phyloP scores from a whole-genome alignment of 2,113 vertebrate species.

The Calypte anna region DNA sequence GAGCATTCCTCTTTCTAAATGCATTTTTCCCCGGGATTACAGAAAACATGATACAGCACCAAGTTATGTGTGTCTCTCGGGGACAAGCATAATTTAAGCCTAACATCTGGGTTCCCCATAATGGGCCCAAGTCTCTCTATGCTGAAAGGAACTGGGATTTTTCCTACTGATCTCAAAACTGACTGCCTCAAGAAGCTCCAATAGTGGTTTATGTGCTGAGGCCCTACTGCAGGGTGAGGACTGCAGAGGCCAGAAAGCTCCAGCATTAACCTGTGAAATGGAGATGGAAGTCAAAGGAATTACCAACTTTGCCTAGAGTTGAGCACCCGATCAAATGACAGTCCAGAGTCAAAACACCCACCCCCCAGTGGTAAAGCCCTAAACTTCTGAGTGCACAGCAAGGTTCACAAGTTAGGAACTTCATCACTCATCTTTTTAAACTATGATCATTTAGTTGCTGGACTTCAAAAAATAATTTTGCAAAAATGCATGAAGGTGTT shows the following conservation, averaged over 20 bases:
- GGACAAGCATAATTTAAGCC: not conserved
- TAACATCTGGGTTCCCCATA: not conserved
- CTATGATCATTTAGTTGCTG: not conserved
- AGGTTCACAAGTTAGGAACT: not conserved
- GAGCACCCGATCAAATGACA: not conserved
- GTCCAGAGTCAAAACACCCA: not conserved
- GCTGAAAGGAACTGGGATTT: not conserved
- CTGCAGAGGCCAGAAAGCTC: not conserved
- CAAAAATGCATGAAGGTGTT: not conserved
- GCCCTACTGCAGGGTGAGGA: not conserved
- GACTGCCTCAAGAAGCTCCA: not conserved
- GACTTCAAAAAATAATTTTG: not conserved
- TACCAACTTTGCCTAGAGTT: not conserved
- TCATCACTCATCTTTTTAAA: not conserved
- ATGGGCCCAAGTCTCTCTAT: not conserved
- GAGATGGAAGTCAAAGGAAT: not conserved
- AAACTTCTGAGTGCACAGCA: not conserved
- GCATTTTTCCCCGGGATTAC: not conserved
- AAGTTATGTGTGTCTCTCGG: not conserved
- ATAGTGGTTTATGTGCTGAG: not conserved
- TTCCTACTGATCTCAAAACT: not conserved
- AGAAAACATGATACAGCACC: not conserved
- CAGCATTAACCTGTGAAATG: not conserved
- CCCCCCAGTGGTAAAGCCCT: not conserved
- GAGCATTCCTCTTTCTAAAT: not conserved